phyloP scores from a whole-genome alignment of 2,113 vertebrate species.

The Salminus brasiliensis region DNA sequence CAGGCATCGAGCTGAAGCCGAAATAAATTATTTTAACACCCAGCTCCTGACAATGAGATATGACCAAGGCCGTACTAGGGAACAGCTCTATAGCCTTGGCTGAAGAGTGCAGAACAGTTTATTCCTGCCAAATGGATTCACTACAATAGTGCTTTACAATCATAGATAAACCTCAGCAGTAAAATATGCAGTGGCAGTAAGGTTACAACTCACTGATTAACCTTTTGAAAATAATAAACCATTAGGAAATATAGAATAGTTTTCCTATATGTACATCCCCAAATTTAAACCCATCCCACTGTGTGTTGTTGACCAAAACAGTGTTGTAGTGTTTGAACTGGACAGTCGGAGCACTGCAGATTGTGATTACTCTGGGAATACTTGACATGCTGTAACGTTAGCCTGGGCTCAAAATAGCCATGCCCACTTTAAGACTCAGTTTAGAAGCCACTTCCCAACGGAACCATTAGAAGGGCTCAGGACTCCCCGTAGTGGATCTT shows the following conservation, averaged over 20 bases:
- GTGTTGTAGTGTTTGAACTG: background rate
- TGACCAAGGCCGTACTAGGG: slow-evolving; percentile 4
- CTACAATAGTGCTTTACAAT: background rate
- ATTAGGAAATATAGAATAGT: too few species aligned
- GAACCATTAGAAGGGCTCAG: slow-evolving; percentile 72
- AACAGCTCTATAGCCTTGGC: background rate
- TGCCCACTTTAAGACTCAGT: slow-evolving; percentile 68
- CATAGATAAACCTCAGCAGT: background rate
- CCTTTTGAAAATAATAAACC: too few species aligned
- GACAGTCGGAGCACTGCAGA: slow-evolving; percentile 47
- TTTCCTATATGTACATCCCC: too few species aligned
- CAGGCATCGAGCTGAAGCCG: slow-evolving; percentile 36
- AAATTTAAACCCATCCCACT: background rate
- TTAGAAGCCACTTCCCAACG: slow-evolving; percentile 69
- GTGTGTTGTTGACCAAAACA: background rate
- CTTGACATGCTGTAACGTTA: slow-evolving; percentile 83
- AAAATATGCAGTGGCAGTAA: background rate
- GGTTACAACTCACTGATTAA: background rate
- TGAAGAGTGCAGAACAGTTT: background rate
- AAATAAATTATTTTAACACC: slow-evolving; percentile 65
- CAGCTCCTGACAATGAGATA: slow-evolving; percentile 52
- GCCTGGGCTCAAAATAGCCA: slow-evolving; percentile 80
- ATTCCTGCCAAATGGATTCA: background rate
- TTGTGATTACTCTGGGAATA: slow-evolving; percentile 82
- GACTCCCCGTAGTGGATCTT: slow-evolving; percentile 57